Base-by-base conservation (phyloP, 2,797 vertebrate species). In the Geotria australis region DNA sequence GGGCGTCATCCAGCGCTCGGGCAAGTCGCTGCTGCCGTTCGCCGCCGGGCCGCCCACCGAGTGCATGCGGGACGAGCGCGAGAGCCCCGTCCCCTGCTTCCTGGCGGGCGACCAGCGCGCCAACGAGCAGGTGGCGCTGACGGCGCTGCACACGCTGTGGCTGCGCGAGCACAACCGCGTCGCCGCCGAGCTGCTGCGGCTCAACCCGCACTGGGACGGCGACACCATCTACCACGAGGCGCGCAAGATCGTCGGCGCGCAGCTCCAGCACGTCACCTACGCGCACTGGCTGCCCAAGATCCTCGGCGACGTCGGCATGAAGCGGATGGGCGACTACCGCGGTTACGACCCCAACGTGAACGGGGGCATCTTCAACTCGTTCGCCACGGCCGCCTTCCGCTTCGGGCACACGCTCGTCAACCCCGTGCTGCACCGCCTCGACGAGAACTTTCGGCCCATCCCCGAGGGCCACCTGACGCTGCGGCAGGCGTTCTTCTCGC, bases 251-350 rank as follows among this genome's bases (percentile, higher is more conserved):
- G 78, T 98, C 47, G 89, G 91, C 7, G 91, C 91, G 6, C 77
- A 94, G 74, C 78, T 98, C 76, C 91, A 98, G 66, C 89, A 94
- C 66, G 83, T 98, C 72, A 96, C 89, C 64, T 96, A 85, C 71
- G 78, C 60, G 61, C 89, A 96, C 62, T 98, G 91, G 91, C 68
- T 98, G 57, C 83, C 91, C 57, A 98, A 98, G 75, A 78, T 98
- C 64, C 73, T 98, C 56, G 91, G 91, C 5, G 84, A 91, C 60
- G 79, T 72, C 49, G 91, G 91, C 64, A 66, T 83, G 70, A 84
- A 77, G 73, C 73, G 79, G 70, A 75, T 98, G 66, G 84, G 78
- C 1, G 65, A 76, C 5, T 95, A 98, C 69, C 62, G 63, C 1
- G 73, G 82, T 66, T 98, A 98, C 57, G 64, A 98, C 70, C 91